These are phyloP conservation scores for Silurus lanzhouensis DNA, from an alignment of 2,797 vertebrate species.

Conservation along the genomic window DNA sequence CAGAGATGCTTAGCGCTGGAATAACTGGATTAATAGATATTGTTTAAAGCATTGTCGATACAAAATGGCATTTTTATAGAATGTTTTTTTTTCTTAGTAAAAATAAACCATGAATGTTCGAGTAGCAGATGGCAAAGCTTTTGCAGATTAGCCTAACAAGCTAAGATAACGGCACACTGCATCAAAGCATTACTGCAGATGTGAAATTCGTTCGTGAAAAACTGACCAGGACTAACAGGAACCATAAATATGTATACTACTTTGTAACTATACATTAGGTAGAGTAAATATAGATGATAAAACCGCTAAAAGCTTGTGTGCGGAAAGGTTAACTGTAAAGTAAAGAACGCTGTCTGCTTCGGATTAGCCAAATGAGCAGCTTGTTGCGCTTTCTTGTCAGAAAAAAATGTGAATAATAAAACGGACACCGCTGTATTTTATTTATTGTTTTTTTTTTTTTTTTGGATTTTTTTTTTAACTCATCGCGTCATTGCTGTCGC, in stretches of 20 bases:
- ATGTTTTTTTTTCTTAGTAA: neutral
- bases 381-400: neutral
- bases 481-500: neutral
- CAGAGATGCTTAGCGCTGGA: conserved; percentile 31
- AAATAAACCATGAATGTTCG: neutral
- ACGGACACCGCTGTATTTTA: neutral
- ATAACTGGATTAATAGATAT: neutral
- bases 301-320: conserved; percentile 7
- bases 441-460: neutral
- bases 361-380: conserved; percentile 16
- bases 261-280: conserved; percentile 34
- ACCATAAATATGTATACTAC: conserved; percentile 11
- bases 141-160: conserved; percentile 35
- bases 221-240: conserved; percentile 33
- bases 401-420: neutral
- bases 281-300: conserved; percentile 27
- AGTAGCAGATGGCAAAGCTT: conserved; percentile 4
- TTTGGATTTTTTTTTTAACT: neutral
- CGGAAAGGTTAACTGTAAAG: conserved; percentile 16
- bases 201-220: conserved; percentile 12
- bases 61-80: neutral
- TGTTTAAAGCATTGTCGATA: conserved; percentile 5
- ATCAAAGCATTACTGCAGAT: conserved; percentile 37
- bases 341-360: neutral
- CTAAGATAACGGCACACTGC: conserved; percentile 36